These are phyloP conservation scores for Valencia hispanica DNA, from an alignment of 2,797 vertebrate species.

Conservation along the genomic window DNA sequence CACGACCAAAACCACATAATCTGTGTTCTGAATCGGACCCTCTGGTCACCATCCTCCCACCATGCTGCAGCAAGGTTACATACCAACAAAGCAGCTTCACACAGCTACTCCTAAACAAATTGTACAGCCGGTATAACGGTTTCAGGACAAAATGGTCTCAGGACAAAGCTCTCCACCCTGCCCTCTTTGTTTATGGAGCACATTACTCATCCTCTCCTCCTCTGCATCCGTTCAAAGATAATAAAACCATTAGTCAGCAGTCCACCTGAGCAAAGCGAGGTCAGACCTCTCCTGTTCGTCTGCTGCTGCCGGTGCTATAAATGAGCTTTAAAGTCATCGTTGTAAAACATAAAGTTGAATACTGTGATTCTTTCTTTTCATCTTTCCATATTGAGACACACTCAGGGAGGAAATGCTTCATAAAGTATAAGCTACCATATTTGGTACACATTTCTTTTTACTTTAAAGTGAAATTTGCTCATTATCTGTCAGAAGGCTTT, in stretches of 20 bases:
- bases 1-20: background rate
- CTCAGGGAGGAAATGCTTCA: background rate
- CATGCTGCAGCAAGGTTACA: background rate
- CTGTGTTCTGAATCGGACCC: background rate
- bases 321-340: background rate
- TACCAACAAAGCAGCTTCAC: background rate
- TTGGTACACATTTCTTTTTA: background rate
- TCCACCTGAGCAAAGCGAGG: conserved; percentile 9
- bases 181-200: conserved; percentile 16
- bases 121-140: background rate
- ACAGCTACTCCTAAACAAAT: background rate
- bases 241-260: conserved; percentile 23
- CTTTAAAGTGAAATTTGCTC: background rate
- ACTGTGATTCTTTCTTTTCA: background rate
- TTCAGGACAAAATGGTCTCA: conserved; percentile 7
- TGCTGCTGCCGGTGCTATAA: background rate
- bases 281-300: conserved; percentile 4
- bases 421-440: background rate
- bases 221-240: conserved; percentile 9
- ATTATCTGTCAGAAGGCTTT: background rate
- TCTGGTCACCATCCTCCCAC: background rate
- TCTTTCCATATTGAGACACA: background rate
- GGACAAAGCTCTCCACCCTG: conserved; percentile 14
- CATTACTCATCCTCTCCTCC: conserved; percentile 18
- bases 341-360: background rate